Conservation (phyloP, 2,888 invertebrate species). For the Thereva nobilitata region DNA sequence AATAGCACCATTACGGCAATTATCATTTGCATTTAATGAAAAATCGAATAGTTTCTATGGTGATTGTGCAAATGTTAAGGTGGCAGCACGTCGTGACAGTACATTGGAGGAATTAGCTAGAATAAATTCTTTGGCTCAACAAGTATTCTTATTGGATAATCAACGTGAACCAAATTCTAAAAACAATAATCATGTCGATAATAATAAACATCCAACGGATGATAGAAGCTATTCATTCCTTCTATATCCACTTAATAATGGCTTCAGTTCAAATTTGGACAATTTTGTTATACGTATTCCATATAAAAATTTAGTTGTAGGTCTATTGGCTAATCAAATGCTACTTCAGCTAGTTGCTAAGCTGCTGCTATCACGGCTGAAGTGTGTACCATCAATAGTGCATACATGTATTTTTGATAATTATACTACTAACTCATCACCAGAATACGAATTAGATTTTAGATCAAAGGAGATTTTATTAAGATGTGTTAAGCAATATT, state of each 20-base stretch:
- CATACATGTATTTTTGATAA: constrained; percentile 58
- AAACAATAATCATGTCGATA: constrained; percentile 41
- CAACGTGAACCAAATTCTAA: constrained; percentile 52
- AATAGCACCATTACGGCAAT: constrained; percentile 81
- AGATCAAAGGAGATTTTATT: constrained; percentile 68
- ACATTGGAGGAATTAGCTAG: constrained; percentile 82
- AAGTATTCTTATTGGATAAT: constrained; percentile 74
- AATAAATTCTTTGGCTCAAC: constrained; percentile 85
- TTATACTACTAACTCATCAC: constrained; percentile 53
- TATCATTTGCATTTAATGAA: constrained; percentile 87
- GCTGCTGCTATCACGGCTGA: constrained; percentile 77
- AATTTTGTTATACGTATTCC: constrained; percentile 83
- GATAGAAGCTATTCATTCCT: constrained; percentile 89
- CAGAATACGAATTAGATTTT: constrained; percentile 58
- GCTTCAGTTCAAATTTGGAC: constrained; percentile 73
- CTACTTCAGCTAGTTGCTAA: constrained; percentile 88
- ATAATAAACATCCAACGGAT: constrained; percentile 65
- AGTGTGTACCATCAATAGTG: constrained; percentile 64
- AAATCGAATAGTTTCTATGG: constrained; percentile 95
- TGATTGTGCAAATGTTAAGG: constrained; percentile 88
- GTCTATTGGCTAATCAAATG: constrained; percentile 90
- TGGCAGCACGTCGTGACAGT: constrained; percentile 87
- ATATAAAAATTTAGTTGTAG: constrained; percentile 84
- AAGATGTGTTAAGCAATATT: constrained; percentile 80
- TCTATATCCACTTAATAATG: constrained; percentile 76